Base-by-base conservation (phyloP, 2,797 vertebrate species). In the Parauchenoglanis ngamensis region DNA sequence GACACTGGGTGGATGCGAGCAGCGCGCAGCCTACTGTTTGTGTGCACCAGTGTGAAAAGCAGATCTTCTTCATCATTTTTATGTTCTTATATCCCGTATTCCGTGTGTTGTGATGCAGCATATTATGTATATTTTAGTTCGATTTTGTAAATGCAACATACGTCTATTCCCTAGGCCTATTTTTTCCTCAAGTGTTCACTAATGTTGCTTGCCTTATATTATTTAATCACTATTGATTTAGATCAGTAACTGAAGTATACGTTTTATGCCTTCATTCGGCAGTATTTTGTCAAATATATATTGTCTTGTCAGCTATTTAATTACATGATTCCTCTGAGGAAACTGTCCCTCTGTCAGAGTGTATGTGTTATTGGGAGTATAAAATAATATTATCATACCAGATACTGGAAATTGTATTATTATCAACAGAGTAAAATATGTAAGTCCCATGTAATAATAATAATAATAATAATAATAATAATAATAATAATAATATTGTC, bases 1-100 rank as follows among this genome's bases (percentile, higher is more conserved):
- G 94, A 90, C 94, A 94, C 88, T 88, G 82, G 88, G 86, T 88
- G 86, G 85, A 87, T 89, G 86, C 90, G 90, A 94, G 91, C 92
- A 89, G 86, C 70, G 81, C 85, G 85, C 90, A 92, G 91, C 90
- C 89, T 83, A 91, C 76, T 73, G 92, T 92, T 86, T 89, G 90
- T 92, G 79, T 84, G 88, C 89, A 90, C 52, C 86, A 52, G n/a
- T 35, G 63, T 13, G 44, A 25, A 65, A 91, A 90, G 89, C 83
- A 67, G 63, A 68, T 83, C n/a, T n/a, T 54, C 8, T 68, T 67
- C 46, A 54, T 67, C 46, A 28, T 82, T 44, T 10, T 65, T 82
- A 23, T 63, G 79, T 15, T 80, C 25, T 80, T 40, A 61, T 28
- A 35, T 35, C 17, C 49, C 63, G 4, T 35, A 31, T 46, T 12